A percentile compares a stretch with the other conserved stretches of the same genome.
phyloP scores from a whole-genome alignment of 2,888 invertebrate genomes.

The Nemurella pictetii region DNA sequence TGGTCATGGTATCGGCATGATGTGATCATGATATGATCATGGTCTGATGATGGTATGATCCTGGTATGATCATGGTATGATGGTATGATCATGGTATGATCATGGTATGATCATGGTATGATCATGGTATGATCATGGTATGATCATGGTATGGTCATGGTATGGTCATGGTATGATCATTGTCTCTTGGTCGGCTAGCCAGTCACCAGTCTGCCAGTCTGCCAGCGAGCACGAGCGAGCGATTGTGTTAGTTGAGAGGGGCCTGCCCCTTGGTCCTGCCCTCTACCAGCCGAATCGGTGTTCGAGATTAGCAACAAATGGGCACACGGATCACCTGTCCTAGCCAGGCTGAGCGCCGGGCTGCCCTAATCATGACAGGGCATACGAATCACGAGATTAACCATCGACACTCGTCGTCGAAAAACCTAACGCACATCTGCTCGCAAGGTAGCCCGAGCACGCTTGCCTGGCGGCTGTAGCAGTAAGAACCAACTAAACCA shows the following conservation, averaged over 20 bases:
- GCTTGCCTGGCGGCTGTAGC: not conserved
- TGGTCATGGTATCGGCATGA: no score
- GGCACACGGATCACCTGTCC: not conserved
- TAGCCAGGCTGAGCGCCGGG: not conserved
- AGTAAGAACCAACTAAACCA: not conserved
- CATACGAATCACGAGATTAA: not conserved
- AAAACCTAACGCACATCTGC: not conserved
- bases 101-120: no score
- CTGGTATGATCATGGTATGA: no score
- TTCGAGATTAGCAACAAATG: not conserved
- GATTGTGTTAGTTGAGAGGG: not conserved
- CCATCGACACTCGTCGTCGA: not conserved
- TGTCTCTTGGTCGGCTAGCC: no score
- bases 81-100: no score
- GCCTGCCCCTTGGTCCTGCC: no score
- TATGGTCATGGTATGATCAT: no score
- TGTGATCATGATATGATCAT: no score
- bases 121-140: no score
- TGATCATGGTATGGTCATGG: no score
- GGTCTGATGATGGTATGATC: no score
- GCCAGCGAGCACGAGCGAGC: not conserved
- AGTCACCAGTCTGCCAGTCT: not conserved
- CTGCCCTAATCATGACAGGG: not conserved
- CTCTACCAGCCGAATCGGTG: not conserved
- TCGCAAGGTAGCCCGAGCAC: not conserved